phyloP scores from a whole-genome alignment of 2,888 invertebrate genomes.

The Rhagonycha fulva region DNA sequence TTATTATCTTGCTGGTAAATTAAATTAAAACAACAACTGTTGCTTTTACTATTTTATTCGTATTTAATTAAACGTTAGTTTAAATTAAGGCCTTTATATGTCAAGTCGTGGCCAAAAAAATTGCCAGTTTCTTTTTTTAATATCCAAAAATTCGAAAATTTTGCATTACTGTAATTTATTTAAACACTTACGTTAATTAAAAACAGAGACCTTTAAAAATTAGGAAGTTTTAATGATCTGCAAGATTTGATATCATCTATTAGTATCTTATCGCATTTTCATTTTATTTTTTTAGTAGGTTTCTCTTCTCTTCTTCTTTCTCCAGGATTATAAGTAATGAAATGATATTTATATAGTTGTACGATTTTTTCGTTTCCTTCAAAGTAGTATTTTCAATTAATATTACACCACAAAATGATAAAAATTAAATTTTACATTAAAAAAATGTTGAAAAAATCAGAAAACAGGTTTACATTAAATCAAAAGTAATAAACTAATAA shows the following conservation, averaged over 20 bases:
- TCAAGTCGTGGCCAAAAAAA: neutral
- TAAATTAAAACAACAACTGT: constrained; percentile 23
- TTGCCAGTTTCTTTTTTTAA: neutral
- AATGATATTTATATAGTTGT: too few relatives aligned
- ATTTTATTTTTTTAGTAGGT: too few relatives aligned
- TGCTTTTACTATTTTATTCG: constrained; percentile 1
- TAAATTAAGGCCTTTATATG: neutral
- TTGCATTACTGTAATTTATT: too few relatives aligned
- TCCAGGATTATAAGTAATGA: too few relatives aligned
- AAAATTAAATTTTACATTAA: neutral
- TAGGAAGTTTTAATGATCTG: too few relatives aligned
- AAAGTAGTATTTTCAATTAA: neutral
- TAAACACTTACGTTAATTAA: too few relatives aligned
- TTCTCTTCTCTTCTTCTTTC: too few relatives aligned
- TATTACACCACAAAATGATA: neutral
- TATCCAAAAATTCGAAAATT: neutral
- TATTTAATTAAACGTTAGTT: neutral
- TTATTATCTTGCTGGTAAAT: constrained; percentile 36
- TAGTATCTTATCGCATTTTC: too few relatives aligned
- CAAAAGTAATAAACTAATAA: neutral
- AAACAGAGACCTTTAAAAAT: too few relatives aligned
- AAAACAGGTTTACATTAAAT: neutral
- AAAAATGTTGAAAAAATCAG: neutral
- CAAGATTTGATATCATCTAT: too few relatives aligned
- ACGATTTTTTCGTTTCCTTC: too few relatives aligned